Evolutionary conservation across 2,797 vertebrate species (phyloP).

Genomic region (Anguilla obscura): DNA sequence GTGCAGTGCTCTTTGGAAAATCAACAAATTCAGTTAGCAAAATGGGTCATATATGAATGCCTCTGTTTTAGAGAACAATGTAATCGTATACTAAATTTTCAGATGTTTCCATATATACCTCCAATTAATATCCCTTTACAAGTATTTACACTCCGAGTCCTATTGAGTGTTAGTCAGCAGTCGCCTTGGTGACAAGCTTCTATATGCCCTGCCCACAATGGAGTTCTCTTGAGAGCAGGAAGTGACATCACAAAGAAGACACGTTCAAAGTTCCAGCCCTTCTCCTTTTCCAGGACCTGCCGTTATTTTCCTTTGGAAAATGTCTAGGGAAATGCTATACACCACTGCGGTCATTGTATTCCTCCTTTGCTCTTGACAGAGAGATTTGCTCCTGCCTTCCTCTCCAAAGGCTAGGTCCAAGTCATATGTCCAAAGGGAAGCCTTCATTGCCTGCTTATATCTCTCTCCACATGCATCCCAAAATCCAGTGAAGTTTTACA

Average conservation of each 20-base stretch:
- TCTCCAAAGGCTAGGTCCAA: constrained; percentile 21
- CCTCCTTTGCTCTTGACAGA: constrained; percentile 45
- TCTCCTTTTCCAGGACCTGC: constrained; percentile 38
- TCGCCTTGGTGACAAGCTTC: constrained; percentile 35
- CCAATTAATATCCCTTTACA: constrained; percentile 70
- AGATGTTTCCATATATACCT: constrained; percentile 71
- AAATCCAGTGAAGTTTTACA: constrained; percentile 77
- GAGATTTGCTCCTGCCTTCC: constrained; percentile 56
- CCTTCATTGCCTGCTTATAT: constrained; percentile 5
- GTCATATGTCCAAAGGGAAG: neutral
- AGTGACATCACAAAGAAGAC: constrained; percentile 44
- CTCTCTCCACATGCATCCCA: constrained; percentile 66
- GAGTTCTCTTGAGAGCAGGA: constrained; percentile 50
- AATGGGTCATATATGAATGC: constrained; percentile 59
- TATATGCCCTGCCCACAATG: constrained; percentile 1
- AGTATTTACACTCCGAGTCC: constrained; percentile 62
- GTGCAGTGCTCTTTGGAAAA: constrained; percentile 36
- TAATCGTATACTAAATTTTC: constrained; percentile 73
- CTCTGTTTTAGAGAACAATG: constrained; percentile 53
- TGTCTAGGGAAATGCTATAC: constrained; percentile 30
- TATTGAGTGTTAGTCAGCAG: constrained; percentile 36
- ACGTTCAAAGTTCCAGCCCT: constrained; percentile 46
- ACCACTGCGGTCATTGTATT: constrained; percentile 46
- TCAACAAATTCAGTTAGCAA: constrained; percentile 67
- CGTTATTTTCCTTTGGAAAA: constrained; percentile 41